Evolutionary conservation across 1,140 invertebrate genomes (phyloP).

Genomic region (Neoseiulus cucumeris): DNA sequence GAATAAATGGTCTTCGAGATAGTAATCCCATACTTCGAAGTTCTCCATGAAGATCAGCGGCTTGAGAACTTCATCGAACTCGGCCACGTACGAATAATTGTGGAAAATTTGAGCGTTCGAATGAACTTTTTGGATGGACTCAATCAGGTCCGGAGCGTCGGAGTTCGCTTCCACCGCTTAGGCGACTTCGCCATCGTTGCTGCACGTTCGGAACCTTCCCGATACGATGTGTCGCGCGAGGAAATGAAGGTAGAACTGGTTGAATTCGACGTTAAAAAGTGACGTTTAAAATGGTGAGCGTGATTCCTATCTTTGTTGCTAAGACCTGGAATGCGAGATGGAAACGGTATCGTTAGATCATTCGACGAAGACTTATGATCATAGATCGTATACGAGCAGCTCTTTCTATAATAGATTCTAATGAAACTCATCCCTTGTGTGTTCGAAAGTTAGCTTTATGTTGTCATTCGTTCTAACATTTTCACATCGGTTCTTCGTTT

Average conservation of each 20-base stretch:
- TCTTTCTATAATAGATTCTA: too few species aligned
- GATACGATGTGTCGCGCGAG: conserved; percentile 90
- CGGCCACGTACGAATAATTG: conserved; percentile 55
- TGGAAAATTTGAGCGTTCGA: conserved; percentile 64
- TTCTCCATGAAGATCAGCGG: conserved; percentile 64
- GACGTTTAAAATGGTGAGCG: too few species aligned
- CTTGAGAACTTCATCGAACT: conserved; percentile 41
- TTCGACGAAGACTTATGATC: too few species aligned
- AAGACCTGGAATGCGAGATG: too few species aligned
- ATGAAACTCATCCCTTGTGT: too few species aligned
- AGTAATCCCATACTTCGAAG: conserved; percentile 81
- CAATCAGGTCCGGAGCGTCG: conserved; percentile 41
- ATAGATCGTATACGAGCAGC: too few species aligned
- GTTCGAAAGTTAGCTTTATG: too few species aligned
- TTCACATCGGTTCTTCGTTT: too few species aligned
- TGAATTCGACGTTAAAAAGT: too few species aligned
- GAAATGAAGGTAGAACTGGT: conserved; percentile 79
- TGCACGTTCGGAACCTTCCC: conserved; percentile 48
- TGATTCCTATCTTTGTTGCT: too few species aligned
- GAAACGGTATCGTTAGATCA: too few species aligned
- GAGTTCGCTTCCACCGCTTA: conserved; percentile 29
- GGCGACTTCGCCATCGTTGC: conserved; percentile 19
- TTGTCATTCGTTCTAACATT: too few species aligned
- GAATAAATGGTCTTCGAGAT: conserved; percentile 65
- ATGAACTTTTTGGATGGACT: conserved; percentile 79